Base-by-base conservation (phyloP, 2,888 invertebrate genomes). In the Limnephilus marmoratus region DNA sequence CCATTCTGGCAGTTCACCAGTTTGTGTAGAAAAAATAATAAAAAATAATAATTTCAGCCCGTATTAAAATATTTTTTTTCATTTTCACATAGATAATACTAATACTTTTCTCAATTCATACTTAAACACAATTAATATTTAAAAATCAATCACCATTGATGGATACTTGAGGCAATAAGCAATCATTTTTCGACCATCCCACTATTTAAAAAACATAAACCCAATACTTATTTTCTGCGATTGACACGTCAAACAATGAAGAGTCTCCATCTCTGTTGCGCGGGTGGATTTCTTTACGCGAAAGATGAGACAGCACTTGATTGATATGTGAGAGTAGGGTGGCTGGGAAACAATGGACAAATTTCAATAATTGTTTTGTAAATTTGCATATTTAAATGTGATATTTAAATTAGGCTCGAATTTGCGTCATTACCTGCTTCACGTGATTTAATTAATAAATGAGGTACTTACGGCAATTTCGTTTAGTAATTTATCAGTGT, bases 271-370 rank as follows among this genome's bases (percentile, higher is more conserved):
- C 92, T 90, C 90, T 45, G 41, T 92, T 90, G 29, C 49, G 81
- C 88, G 12, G 45, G 11, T 29, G 45, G 53, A 18, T 86, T 87
- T 24, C 18, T 18, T 45, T 87, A 11, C 29, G 49, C 37, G 81
- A 88, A 49, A 37, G 13, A 83, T 45, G 92, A 86, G 92, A 92
- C 81, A 49, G 86, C 34, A 37, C 85, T 89, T 91, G 91, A 91
- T 92, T 92, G 91, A 91, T 91, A 90, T 80, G 91, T 90, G 34
- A 24, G 87, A 80, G 90, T 83, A 90, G 88, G 89, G 90, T 91
- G 91, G 80, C 31, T 37, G 68, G n/a, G 90, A 92, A 90, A 90
- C 87, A 86, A 87, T 68, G 87, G 87, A 68, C 87, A 53, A 41
- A 29, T 29, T 87, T 68, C 68, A 53, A 87, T 87, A 68, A 87